Evolutionary conservation across 1,140 invertebrate species (phyloP).

Genomic region (Calycopis cecrops): DNA sequence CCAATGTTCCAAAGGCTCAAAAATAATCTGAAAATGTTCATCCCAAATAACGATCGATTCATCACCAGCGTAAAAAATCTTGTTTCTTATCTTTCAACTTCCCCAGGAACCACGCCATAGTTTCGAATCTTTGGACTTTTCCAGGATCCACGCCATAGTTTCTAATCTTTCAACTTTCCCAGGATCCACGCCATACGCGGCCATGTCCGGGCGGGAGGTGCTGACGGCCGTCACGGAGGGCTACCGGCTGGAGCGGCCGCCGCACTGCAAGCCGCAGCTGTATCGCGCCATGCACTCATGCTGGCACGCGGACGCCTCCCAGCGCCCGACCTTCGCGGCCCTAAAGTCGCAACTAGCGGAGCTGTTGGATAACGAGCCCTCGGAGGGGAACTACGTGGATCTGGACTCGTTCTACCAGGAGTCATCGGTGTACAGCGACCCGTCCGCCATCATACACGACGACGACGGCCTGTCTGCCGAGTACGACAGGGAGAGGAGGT

Average conservation of each 20-base stretch:
- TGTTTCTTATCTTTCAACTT: too few relatives aligned
- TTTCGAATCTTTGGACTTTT: too few relatives aligned
- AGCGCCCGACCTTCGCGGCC: slow-evolving; percentile 82
- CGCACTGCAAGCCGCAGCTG: slow-evolving; percentile 84
- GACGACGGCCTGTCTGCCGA: slow-evolving; percentile 67
- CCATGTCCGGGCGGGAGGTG: slow-evolving; percentile 86
- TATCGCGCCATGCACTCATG: slow-evolving; percentile 85
- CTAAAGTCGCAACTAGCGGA: slow-evolving; percentile 82
- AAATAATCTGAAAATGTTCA: too few relatives aligned
- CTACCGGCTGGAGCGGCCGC: slow-evolving; percentile 83
- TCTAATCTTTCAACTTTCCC: slow-evolving; percentile 14
- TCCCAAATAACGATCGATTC: too few relatives aligned
- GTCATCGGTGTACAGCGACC: slow-evolving; percentile 76
- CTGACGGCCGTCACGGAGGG: slow-evolving; percentile 85
- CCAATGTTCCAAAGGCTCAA: too few relatives aligned
- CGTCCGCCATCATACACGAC: slow-evolving; percentile 68
- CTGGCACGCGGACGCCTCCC: slow-evolving; percentile 85
- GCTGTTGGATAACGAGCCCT: slow-evolving; percentile 81
- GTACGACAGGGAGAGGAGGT: slow-evolving; percentile 59
- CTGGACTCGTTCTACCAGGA: slow-evolving; percentile 86
- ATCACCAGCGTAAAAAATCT: too few relatives aligned
- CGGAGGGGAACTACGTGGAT: slow-evolving; percentile 84
- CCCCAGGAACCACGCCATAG: too few relatives aligned
- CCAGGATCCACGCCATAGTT: too few relatives aligned
- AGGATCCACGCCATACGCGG: slow-evolving; percentile 89